Evolutionary conservation across 2,888 invertebrate genomes (phyloP), one percentile per base, ranked within the genome.

Genomic region (Meghimatium bilineatum): DNA sequence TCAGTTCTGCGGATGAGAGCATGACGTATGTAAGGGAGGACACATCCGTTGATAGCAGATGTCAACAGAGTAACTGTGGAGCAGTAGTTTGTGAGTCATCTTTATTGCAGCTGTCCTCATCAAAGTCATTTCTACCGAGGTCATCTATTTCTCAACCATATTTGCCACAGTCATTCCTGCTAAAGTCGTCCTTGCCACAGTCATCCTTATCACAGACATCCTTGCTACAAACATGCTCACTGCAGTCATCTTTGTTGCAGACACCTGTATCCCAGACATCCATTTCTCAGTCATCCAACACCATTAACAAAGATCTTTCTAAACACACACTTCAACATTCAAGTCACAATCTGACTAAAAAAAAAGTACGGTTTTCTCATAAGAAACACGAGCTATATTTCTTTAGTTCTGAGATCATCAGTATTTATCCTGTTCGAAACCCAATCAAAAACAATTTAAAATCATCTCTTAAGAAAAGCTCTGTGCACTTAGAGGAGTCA

Each of bases 1-100:
- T 74, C n/a, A 74, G 52, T 74, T 74, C 74, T 14, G 29, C 52
- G 20, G 74, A 74, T 20, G 52, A 74, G 29, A 52, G 32, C 23
- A 10, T 52, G 52, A 17, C n/a, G 12, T 49, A 10, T 29, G 52
- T 26, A 52, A 6, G 1, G 29, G 74, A 74, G 17, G 52, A 38
- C 26, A 5, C 12, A 10, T 38, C 26, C 38, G 23, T 38, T 71
- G 29, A 74, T 34, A 10, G 52, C 32, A 14, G 34, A 17, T 17
- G 52, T 29, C 52, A 29, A 23, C 29, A 52, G 52, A 32, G 10
- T 1, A 52, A 52, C 52, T 74, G 52, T 52, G 52, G 6, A 32
- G 20, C 32, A 32, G 20, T 29, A 74, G 52, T 29, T 52, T 20
- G 17, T 5, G 3, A 20, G 52, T 17, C 74, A 49, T 32, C 38